Evolutionary conservation across 2,888 invertebrate species (phyloP), one percentile per base, ranked within the genome.

Genomic region (Achlya flavicornis): DNA sequence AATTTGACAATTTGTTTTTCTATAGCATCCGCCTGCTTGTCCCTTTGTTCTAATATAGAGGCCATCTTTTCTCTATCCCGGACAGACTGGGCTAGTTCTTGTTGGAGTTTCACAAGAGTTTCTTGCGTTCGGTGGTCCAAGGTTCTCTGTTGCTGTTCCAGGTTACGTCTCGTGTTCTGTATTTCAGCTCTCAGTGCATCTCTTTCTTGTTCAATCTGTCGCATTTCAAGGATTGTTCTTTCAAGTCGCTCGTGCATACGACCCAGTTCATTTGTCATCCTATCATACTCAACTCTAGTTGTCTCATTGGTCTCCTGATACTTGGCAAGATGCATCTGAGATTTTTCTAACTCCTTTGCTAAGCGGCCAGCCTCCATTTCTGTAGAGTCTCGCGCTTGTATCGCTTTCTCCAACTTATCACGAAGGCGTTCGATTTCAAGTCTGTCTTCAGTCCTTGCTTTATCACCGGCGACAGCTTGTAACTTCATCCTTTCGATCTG

Each of bases 1-100:
- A 97, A 92, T 87, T 98, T 98, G 62, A 96, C 96, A 74, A 97
- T 96, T 83, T 97, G 96, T 84, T 97, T 97, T 87, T 98, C 97
- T 72, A 97, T 95, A 65, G 97, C 97, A 67, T 97, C 97, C 8
- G 96, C 95, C 84, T 97, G 96, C 73, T 96, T 95, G 62, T 97
- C 96, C 67, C 97, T 95, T 81, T 97, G 97, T 81, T 97, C 97
- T 66, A 97, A 90, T 77, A 96, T 96, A 11, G 96, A 95, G 0
- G 96, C 95, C 94, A 97, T 95, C 87, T 97, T 97, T 80, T 97
- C 97, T 76, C 96, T 94, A 78, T 97, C 97, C 66, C 96, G 92
- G 6, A 95, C 95, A 0, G 96, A 95, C 73, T 96, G 95, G 10
- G 96, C 96, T 33, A 97, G 84, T 77, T 97, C 97, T 85, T 96